A percentile compares a stretch with the other conserved stretches of the same genome.
Conservation (phyloP, 2,797 vertebrate genomes). For the Dryobates pubescens region DNA sequence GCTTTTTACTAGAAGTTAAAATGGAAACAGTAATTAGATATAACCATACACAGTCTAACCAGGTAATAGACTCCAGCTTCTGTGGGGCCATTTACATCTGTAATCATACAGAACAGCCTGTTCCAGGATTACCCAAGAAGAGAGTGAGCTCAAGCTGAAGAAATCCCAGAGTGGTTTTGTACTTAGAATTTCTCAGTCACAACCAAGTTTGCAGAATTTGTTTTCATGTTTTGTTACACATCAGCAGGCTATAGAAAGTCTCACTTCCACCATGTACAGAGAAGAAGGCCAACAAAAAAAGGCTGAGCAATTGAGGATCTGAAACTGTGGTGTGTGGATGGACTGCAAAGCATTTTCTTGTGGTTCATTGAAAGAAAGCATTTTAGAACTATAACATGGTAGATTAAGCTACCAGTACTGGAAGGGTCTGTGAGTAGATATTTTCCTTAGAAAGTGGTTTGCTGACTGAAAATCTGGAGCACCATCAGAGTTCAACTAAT, state of each 20-base stretch:
- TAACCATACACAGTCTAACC: not conserved
- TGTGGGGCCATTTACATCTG: not conserved
- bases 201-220: not conserved
- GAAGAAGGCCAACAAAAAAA: constrained; percentile 6
- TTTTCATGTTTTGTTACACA: not conserved
- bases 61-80: not conserved
- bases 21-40: not conserved
- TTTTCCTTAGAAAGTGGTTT: constrained; percentile 60
- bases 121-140: not conserved
- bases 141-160: constrained; percentile 27
- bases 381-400: not conserved
- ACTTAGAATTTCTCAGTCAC: not conserved
- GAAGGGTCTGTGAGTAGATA: constrained; percentile 31
- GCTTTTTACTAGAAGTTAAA: not conserved
- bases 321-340: not conserved
- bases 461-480: constrained; percentile 58
- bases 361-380: constrained; percentile 6
- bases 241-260: constrained; percentile 29
- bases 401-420: constrained; percentile 1
- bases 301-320: not conserved
- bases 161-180: not conserved
- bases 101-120: not conserved
- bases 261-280: not conserved
- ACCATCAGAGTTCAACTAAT: constrained; percentile 57
- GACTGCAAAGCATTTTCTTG: not conserved